A percentile compares a stretch with the other conserved stretches of the same genome.
These are phyloP conservation scores for Andricus grossulariae DNA, from an alignment of 1,140 invertebrate genomes.

Conservation along the genomic window DNA sequence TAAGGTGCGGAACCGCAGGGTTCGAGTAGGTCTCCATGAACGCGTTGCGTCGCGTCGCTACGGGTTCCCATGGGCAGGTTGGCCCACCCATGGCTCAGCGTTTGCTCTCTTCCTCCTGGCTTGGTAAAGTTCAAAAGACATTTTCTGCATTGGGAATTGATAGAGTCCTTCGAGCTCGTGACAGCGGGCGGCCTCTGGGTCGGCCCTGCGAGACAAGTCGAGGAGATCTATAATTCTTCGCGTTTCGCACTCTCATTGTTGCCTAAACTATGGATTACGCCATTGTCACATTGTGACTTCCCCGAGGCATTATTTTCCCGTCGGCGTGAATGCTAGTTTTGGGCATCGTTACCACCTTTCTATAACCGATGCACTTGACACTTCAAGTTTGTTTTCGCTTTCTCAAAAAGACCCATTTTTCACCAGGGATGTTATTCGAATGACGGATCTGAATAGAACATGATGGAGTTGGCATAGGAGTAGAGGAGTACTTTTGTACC, in stretches of 20 bases:
- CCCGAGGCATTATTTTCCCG: conserved; percentile 11
- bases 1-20: conserved; percentile 56
- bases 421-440: too few species aligned
- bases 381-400: conserved; percentile 2
- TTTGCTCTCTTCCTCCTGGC: conserved; percentile 43
- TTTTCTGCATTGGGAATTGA: conserved; percentile 52
- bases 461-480: too few species aligned
- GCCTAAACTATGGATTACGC: conserved; percentile 48
- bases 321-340: not conserved
- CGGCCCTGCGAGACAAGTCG: conserved; percentile 48
- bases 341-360: conserved; percentile 15
- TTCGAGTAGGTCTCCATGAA: conserved; percentile 42
- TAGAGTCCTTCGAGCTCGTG: conserved; percentile 57
- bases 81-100: conserved; percentile 61
- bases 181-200: conserved; percentile 54
- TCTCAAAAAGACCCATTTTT: conserved; percentile 25
- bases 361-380: conserved; percentile 42
- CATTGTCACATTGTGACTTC: conserved; percentile 27
- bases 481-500: too few species aligned
- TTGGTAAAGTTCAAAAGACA: conserved; percentile 48
- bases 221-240: conserved; percentile 51
- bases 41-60: conserved; percentile 43
- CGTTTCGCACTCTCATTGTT: conserved; percentile 60
- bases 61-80: conserved; percentile 52
- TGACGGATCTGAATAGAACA: too few species aligned